These are phyloP conservation scores for Damaliscus lunatus DNA, from an alignment of 2,113 vertebrate species.

Conservation along the genomic window DNA sequence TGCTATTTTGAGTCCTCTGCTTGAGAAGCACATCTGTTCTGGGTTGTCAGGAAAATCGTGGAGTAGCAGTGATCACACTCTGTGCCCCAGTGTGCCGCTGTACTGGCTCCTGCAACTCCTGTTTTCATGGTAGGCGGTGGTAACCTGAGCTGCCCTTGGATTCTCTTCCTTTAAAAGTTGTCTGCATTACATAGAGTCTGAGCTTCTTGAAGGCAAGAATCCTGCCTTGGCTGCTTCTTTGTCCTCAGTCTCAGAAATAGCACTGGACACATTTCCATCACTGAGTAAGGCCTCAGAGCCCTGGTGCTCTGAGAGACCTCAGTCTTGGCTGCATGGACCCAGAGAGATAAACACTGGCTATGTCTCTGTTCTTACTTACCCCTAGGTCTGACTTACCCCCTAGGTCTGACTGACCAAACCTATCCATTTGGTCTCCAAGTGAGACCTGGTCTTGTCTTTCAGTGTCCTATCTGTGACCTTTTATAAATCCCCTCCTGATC, in stretches of 20 bases:
- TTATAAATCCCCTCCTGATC: not conserved
- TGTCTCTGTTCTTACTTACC: not conserved
- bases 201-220: not conserved
- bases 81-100: too few relatives aligned
- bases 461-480: not conserved
- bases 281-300: not conserved
- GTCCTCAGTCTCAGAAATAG: not conserved
- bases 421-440: not conserved
- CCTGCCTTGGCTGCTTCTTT: not conserved
- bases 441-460: not conserved
- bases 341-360: not conserved
- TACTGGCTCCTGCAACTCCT: rapidly evolving
- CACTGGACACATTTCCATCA: not conserved
- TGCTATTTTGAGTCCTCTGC: not conserved
- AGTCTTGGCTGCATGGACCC: not conserved
- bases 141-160: not conserved
- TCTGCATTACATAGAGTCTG: not conserved
- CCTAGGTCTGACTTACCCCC: not conserved
- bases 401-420: not conserved
- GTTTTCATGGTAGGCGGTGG: rapidly evolving
- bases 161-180: not conserved
- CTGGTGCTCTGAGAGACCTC: not conserved
- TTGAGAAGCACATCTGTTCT: not conserved
- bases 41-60: not conserved
- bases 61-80: not conserved